phyloP scores from a whole-genome alignment of 1,140 invertebrate genomes.

The Dufourea novaeangliae region DNA sequence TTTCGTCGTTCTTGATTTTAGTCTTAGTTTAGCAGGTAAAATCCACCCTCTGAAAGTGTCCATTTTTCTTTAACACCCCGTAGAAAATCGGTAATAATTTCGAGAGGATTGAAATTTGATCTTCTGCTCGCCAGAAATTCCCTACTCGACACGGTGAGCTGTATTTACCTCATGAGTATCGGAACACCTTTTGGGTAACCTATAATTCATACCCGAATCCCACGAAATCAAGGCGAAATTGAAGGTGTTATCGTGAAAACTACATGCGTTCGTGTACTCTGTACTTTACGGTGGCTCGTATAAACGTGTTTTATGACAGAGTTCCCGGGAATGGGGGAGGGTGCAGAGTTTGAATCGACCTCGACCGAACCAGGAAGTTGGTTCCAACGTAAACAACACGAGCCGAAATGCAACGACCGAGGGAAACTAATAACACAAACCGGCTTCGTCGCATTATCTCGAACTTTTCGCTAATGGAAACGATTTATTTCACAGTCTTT shows the following conservation, averaged over 20 bases:
- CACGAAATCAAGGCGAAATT: neutral
- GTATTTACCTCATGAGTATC: too few relatives aligned
- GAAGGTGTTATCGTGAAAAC: conserved; percentile 1
- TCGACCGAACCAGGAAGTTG: conserved; percentile 6
- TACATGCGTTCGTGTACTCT: neutral
- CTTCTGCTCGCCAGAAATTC: too few relatives aligned
- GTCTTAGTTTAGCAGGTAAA: too few relatives aligned
- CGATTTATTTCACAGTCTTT: neutral
- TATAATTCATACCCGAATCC: neutral
- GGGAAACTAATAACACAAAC: neutral
- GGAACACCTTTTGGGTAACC: too few relatives aligned
- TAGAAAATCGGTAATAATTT: too few relatives aligned
- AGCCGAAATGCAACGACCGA: neutral
- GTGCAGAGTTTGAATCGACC: neutral
- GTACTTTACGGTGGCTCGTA: conserved; percentile 15
- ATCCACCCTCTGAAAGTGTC: too few relatives aligned
- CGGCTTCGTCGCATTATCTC: neutral
- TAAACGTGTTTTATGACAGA: conserved; percentile 36
- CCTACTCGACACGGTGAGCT: too few relatives aligned
- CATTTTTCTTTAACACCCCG: too few relatives aligned
- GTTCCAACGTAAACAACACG: neutral
- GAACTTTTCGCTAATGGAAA: conserved; percentile 9
- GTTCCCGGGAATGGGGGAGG: neutral
- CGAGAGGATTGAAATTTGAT: too few relatives aligned
- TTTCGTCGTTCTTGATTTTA: too few relatives aligned